phyloP scores from a whole-genome alignment of 2,888 invertebrate genomes.

The Heliothis peltigera region DNA sequence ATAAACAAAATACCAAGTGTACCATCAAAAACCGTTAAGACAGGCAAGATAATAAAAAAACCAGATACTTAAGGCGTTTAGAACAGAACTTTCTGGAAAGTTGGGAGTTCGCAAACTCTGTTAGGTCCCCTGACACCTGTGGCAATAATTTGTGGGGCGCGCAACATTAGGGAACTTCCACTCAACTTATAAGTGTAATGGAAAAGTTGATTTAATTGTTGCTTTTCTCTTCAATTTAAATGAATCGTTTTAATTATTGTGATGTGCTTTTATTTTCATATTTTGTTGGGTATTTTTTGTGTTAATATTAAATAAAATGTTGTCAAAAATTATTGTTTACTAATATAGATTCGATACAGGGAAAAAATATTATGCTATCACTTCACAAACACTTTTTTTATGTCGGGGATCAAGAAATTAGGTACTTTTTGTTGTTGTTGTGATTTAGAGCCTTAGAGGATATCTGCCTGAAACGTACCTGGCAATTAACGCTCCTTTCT shows the following conservation, averaged over 20 bases:
- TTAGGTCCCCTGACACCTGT: conserved; percentile 54
- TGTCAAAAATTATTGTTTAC: too few relatives aligned
- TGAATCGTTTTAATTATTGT: conserved; percentile 16
- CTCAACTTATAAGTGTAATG: conserved; percentile 50
- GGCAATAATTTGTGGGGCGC: conserved; percentile 46
- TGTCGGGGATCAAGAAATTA: too few relatives aligned
- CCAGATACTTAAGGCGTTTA: conserved; percentile 34
- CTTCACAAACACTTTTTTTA: too few relatives aligned
- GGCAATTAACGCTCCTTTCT: too few relatives aligned
- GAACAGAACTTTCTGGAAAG: conserved; percentile 33
- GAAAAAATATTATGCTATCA: too few relatives aligned
- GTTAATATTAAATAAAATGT: too few relatives aligned
- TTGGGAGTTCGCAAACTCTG: conserved; percentile 41
- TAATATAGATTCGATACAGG: too few relatives aligned
- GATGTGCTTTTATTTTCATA: too few relatives aligned
- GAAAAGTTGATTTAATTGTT: conserved; percentile 48
- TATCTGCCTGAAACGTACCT: too few relatives aligned
- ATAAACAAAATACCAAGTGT: conserved; percentile 9
- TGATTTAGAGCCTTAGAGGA: too few relatives aligned
- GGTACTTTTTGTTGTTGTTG: too few relatives aligned
- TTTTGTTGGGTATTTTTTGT: too few relatives aligned
- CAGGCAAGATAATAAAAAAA: conserved; percentile 30
- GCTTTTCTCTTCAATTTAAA: not conserved
- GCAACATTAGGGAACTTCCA: conserved; percentile 49
- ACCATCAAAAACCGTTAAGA: conserved; percentile 6